Percentiles rank a stretch among this genome's conserved stretches.
Evolutionary conservation across 1,140 invertebrate genomes (phyloP).

Genomic region (Camponotus pennsylvanicus): DNA sequence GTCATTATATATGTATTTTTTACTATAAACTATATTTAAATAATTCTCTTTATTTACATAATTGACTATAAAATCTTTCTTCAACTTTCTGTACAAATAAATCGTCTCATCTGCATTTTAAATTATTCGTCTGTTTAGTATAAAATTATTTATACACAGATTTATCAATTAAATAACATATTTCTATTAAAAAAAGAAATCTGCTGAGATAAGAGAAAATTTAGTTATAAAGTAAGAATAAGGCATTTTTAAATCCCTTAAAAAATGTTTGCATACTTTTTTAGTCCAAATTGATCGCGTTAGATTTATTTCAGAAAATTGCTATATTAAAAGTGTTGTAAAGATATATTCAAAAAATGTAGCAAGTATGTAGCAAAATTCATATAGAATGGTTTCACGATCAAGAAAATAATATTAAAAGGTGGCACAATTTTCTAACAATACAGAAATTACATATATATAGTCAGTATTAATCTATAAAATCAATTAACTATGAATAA

Average conservation of each 20-base stretch:
- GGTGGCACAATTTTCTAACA: conserved; percentile 5
- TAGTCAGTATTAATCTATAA: background rate
- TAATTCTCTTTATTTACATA: conserved; percentile 78
- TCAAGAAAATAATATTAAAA: conserved; percentile 30
- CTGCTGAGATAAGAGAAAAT: conserved; percentile 1
- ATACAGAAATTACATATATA: conserved; percentile 26
- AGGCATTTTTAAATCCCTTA: conserved; percentile 14
- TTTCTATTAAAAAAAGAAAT: conserved; percentile 26
- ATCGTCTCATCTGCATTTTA: conserved; percentile 51
- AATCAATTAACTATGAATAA: conserved; percentile 51
- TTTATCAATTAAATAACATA: conserved; percentile 1
- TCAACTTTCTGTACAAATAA: conserved; percentile 67
- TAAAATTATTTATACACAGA: background rate
- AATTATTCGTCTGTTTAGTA: background rate
- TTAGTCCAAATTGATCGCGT: conserved; percentile 20
- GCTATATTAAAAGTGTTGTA: conserved; percentile 62
- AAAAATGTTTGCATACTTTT: conserved; percentile 26
- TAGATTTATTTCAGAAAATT: conserved; percentile 27
- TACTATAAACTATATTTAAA: conserved; percentile 63
- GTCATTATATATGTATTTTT: conserved; percentile 32
- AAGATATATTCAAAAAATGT: conserved; percentile 68
- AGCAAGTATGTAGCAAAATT: conserved; percentile 45
- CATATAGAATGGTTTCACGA: background rate
- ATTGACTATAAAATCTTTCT: conserved; percentile 77
- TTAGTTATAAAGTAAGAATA: conserved; percentile 61